These are phyloP conservation scores for Onychostoma macrolepis DNA, from an alignment of 2,113 vertebrate species.

Conservation along the genomic window DNA sequence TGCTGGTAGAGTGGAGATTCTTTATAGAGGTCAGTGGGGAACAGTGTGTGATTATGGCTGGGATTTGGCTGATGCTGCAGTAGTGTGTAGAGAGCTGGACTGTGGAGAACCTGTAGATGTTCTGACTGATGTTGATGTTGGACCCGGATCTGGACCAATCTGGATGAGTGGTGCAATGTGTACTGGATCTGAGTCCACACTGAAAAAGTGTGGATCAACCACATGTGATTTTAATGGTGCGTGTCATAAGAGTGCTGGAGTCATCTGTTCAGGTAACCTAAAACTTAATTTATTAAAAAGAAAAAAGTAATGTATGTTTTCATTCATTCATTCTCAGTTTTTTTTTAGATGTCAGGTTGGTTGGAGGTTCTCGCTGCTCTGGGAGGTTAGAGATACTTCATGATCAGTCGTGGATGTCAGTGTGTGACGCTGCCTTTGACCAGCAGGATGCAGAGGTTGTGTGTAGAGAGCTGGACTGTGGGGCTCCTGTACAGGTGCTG, in stretches of 20 bases:
- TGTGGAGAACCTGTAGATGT: constrained; percentile 35
- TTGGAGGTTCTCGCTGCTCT: neutral
- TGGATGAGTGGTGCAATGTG: neutral
- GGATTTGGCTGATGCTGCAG: neutral
- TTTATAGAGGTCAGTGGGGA: neutral
- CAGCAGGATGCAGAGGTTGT: neutral
- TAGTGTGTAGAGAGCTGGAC: neutral
- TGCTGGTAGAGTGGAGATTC: constrained; percentile 12
- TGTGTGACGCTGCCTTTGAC: constrained; percentile 30
- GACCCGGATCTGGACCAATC: constrained; percentile 13
- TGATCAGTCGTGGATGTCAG: constrained; percentile 16
- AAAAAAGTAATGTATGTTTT: too few relatives aligned
- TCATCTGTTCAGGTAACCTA: too few relatives aligned
- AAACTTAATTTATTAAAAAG: too few relatives aligned
- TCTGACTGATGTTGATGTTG: neutral
- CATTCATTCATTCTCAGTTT: too few relatives aligned
- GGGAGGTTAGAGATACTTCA: neutral
- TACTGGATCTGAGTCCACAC: neutral
- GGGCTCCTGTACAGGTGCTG: too few relatives aligned
- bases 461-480: too few relatives aligned
- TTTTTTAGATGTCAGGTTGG: too few relatives aligned
- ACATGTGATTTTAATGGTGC: too few relatives aligned
- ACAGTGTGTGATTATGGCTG: neutral
- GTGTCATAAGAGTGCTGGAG: too few relatives aligned
- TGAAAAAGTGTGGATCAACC: constrained; percentile 15